Evolutionary conservation across 2,797 vertebrate genomes (phyloP).

Genomic region (Malacoctenus gilli): DNA sequence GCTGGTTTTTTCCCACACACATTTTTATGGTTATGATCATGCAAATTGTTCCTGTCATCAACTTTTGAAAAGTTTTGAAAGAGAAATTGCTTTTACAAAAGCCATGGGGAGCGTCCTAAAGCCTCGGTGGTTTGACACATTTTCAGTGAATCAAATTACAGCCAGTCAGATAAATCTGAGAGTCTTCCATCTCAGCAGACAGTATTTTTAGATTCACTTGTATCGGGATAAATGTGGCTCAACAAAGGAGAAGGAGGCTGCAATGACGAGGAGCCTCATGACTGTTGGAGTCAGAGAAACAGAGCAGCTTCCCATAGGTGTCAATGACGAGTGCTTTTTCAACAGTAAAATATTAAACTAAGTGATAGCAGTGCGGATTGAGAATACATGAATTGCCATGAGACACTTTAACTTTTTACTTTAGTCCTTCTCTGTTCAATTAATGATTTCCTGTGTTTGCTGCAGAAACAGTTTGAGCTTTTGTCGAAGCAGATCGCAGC

Average conservation of each 20-base stretch:
- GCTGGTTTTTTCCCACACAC: background rate
- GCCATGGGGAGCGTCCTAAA: too few species aligned
- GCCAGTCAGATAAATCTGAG: background rate
- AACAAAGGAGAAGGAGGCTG: background rate
- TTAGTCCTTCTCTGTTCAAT: conserved; percentile 3
- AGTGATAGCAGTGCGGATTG: too few species aligned
- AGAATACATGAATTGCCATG: background rate
- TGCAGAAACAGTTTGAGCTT: conserved; percentile 7
- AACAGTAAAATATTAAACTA: too few species aligned
- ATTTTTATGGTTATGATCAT: background rate
- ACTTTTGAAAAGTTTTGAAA: too few species aligned
- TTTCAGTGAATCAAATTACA: background rate
- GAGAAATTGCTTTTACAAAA: too few species aligned
- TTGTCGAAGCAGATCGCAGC: conserved; percentile 35
- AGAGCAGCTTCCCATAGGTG: too few species aligned
- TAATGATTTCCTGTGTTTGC: conserved; percentile 1
- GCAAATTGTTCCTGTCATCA: background rate
- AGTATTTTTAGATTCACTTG: background rate
- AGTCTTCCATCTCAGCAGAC: background rate
- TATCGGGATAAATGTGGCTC: background rate
- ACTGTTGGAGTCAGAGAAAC: too few species aligned
- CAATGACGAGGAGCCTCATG: too few species aligned
- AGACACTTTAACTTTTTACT: background rate
- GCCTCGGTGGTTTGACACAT: too few species aligned
- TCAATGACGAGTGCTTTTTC: background rate